Percentiles rank a stretch among this genome's conserved stretches.
phyloP scores from a whole-genome alignment of 2,888 invertebrate genomes.

The Palloptera scutellata region DNA sequence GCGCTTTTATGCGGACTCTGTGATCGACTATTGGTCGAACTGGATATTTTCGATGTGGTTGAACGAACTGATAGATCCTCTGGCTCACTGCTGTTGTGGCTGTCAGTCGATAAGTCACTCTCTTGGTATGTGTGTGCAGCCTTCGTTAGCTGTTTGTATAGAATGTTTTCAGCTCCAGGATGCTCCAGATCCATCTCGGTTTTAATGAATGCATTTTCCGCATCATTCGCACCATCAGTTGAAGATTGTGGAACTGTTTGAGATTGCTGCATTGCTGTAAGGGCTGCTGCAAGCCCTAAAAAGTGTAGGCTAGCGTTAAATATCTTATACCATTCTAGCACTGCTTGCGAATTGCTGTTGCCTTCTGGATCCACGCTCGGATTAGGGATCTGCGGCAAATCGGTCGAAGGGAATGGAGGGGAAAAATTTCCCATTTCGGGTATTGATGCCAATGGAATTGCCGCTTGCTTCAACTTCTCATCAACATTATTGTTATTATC shows the following conservation, averaged over 20 bases:
- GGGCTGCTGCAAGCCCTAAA: constrained; percentile 53
- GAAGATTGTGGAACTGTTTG: constrained; percentile 23
- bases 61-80: constrained; percentile 60
- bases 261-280: constrained; percentile 49
- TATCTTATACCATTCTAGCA: constrained; percentile 75
- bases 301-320: constrained; percentile 66
- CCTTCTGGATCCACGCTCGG: background rate
- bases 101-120: constrained; percentile 54
- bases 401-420: constrained; percentile 24
- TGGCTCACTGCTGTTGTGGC: constrained; percentile 56
- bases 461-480: constrained; percentile 36
- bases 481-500: constrained; percentile 44
- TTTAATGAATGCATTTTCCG: background rate
- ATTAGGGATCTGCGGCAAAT: constrained; percentile 23
- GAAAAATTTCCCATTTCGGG: constrained; percentile 24
- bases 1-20: constrained; percentile 52
- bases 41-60: constrained; percentile 48
- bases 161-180: constrained; percentile 67
- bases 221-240: constrained; percentile 28
- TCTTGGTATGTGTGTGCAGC: constrained; percentile 50
- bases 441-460: constrained; percentile 7
- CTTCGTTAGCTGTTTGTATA: constrained; percentile 72
- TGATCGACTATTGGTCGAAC: constrained; percentile 48
- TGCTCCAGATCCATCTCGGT: constrained; percentile 50
- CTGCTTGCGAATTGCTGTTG: background rate